These are phyloP conservation scores for Penaeus monodon DNA, from an alignment of 2,888 invertebrate species.

Conservation along the genomic window DNA sequence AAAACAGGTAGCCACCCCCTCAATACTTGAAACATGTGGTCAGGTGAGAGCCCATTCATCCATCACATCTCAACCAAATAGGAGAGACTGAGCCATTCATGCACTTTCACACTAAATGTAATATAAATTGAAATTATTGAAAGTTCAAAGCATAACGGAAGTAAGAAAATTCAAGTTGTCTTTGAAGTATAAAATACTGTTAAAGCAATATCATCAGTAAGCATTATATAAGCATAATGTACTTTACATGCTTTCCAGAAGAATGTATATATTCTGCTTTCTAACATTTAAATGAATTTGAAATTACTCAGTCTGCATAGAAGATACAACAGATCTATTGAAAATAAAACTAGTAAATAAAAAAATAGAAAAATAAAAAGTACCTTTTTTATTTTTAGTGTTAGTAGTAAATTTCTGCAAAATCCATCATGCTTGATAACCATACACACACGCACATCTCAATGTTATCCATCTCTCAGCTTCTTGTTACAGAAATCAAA, in stretches of 20 bases:
- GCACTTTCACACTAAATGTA: conserved; percentile 40
- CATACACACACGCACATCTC: too few relatives aligned
- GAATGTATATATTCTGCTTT: too few relatives aligned
- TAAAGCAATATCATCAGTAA: conserved; percentile 35
- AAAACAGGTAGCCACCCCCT: conserved; percentile 28
- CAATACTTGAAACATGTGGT: conserved; percentile 12
- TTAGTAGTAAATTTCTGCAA: too few relatives aligned
- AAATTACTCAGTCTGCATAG: too few relatives aligned
- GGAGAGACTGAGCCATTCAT: conserved; percentile 39
- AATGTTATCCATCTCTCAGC: too few relatives aligned
- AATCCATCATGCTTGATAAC: too few relatives aligned
- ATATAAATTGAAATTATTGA: conserved; percentile 31
- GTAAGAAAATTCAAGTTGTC: conserved; percentile 37
- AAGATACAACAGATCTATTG: too few relatives aligned
- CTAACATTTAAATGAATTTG: too few relatives aligned
- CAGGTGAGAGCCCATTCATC: conserved; percentile 39
- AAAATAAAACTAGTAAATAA: too few relatives aligned
- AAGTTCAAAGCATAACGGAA: conserved; percentile 52
- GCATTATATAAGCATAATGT: conserved; percentile 37
- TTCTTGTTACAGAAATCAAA: too few relatives aligned
- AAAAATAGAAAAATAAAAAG: too few relatives aligned
- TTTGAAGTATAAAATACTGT: conserved; percentile 41
- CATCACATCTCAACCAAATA: conserved; percentile 24
- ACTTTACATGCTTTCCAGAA: conserved; percentile 47
- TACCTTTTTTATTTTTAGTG: too few relatives aligned